Evolutionary conservation across 2,113 vertebrate genomes (phyloP), one percentile per base, ranked within the genome.

Genomic region (Tyrannus savana): DNA sequence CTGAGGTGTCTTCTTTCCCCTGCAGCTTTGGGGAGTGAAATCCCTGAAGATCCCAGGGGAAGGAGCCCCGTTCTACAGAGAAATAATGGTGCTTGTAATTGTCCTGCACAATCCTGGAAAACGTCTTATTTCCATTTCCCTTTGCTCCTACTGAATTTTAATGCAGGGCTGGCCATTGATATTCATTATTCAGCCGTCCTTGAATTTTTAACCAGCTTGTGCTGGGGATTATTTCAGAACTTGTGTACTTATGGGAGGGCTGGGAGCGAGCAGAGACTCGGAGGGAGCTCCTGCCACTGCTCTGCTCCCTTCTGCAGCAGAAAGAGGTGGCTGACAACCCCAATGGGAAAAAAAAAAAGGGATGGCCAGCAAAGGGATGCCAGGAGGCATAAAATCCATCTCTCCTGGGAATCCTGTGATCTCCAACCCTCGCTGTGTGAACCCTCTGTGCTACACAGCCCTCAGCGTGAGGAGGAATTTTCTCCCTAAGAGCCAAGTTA

Each of bases 111-210:
- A 79, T 62, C 69, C 84, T 89, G 74, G 71, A 76, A 93, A 93
- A 93, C 1, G 2, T 35, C 73, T 75, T 77, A 14, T 49, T 94
- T 86, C 79, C 68, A 75, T 86, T 90, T 95, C 28, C 63, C 35
- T 72, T 67, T 47, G 44, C 44, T 56, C 16, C 30, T 28, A 31
- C 41, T 42, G 88, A 72, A 91, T 74, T 47, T 93, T 84, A 84
- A 94, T 90, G 64, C 79, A 95, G 72, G 52, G 73, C 11, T 71
- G 64, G 28, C 93, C 85, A n/a, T 77, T 81, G 75, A 63, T 52
- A 92, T 92, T 89, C 89, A 95, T 96, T 94, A 95, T 94, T 96
- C 95, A 96, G 60, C 60, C 53, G 75, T 28, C 90, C 76, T 84
- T 95, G 92, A 90, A 96, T 96, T 95, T 96, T 95, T 95, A 95